Conservation (phyloP, 2,888 invertebrate genomes). For the Dichetophora obliterata region DNA sequence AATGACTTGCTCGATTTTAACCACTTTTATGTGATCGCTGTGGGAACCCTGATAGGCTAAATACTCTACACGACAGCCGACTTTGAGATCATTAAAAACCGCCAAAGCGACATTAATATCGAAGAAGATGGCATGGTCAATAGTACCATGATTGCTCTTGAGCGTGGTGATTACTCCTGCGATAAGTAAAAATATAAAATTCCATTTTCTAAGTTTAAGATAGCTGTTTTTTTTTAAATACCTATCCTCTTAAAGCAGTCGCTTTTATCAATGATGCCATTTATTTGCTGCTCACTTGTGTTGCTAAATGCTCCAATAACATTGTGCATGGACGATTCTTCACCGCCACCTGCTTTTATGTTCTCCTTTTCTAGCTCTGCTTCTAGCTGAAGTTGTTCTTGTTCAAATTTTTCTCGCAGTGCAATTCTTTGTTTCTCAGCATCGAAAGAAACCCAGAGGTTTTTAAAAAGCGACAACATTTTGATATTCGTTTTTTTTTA, state of each 20-base stretch:
- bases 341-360: background rate
- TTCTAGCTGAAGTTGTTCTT: constrained; percentile 70
- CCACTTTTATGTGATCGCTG: constrained; percentile 71
- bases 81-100: constrained; percentile 63
- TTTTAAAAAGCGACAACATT: constrained; percentile 71
- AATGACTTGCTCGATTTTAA: constrained; percentile 73
- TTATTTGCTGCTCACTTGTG: constrained; percentile 9
- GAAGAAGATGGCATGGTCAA: constrained; percentile 75
- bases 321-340: constrained; percentile 42
- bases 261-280: constrained; percentile 44
- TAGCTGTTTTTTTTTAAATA: constrained; percentile 41
- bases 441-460: constrained; percentile 69
- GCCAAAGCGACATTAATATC: constrained; percentile 64
- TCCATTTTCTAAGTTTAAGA: background rate
- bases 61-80: constrained; percentile 74
- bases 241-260: constrained; percentile 57
- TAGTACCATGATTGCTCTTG: constrained; percentile 71
- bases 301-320: constrained; percentile 18
- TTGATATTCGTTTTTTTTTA: constrained; percentile 42
- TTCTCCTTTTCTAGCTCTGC: constrained; percentile 54
- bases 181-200: background rate
- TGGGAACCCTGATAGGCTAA: constrained; percentile 71
- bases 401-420: constrained; percentile 69
- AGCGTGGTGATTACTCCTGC: constrained; percentile 75
- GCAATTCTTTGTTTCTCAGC: constrained; percentile 52